phyloP scores from a whole-genome alignment of 2,113 vertebrate genomes.

The Boulengeromyrus knoepffleri region DNA sequence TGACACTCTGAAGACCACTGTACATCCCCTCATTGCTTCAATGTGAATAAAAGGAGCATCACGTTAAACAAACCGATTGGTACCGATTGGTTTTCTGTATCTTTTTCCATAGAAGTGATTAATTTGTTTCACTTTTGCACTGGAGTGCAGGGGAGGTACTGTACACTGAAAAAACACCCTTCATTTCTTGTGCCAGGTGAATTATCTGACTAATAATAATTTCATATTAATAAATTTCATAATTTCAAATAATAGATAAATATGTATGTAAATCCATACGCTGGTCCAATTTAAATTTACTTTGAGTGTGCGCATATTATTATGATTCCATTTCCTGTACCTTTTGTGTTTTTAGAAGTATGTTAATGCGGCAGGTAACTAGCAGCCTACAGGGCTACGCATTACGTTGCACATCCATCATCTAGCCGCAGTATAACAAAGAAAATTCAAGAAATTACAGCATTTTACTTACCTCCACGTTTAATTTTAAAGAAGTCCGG shows the following conservation, averaged over 20 bases:
- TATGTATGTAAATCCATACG: background rate
- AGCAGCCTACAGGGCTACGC: too few relatives aligned
- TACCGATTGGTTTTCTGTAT: background rate
- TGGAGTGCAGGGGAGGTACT: background rate
- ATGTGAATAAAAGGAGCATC: constrained; percentile 67
- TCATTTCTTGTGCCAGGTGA: background rate
- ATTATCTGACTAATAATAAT: background rate
- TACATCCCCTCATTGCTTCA: constrained; percentile 34
- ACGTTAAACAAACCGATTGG: constrained; percentile 47
- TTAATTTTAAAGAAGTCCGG: background rate
- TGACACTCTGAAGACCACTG: constrained; percentile 36
- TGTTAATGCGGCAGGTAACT: background rate
- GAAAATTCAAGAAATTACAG: background rate
- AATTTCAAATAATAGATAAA: background rate
- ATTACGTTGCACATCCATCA: background rate
- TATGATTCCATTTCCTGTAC: background rate
- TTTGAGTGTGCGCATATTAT: background rate
- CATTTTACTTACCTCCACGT: background rate
- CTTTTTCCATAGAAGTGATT: background rate
- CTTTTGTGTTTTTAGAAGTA: background rate
- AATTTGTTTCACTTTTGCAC: background rate
- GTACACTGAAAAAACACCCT: background rate
- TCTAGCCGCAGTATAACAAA: background rate
- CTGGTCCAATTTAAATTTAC: background rate
- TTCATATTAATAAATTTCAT: background rate